These are phyloP conservation scores for Eupithecia exiguata DNA, from an alignment of 2,888 invertebrate genomes.

Conservation along the genomic window DNA sequence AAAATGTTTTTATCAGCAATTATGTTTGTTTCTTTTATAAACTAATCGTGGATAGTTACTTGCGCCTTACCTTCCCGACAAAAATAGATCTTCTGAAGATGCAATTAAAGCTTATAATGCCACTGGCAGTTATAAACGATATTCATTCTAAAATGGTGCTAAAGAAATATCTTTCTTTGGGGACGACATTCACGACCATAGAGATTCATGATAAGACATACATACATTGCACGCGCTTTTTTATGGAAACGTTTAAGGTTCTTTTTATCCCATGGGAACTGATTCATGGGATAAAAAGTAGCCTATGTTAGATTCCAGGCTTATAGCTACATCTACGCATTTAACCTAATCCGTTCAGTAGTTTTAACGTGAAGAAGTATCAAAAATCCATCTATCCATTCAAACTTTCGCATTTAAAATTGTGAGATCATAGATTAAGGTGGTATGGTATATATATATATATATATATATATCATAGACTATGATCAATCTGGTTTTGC, in stretches of 20 bases:
- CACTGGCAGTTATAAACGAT: conserved; percentile 35
- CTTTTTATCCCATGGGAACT: no score
- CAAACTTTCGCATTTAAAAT: no score
- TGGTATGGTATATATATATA: no score
- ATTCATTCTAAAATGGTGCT: conserved; percentile 32
- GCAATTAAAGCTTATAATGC: conserved; percentile 25
- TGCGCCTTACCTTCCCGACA: neutral
- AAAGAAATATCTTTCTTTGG: conserved; percentile 37
- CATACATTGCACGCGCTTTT: neutral
- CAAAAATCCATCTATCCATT: no score
- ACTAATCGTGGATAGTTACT: neutral
- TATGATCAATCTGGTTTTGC: no score
- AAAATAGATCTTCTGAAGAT: conserved; percentile 1
- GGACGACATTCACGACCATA: conserved; percentile 27
- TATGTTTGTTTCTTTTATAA: neutral
- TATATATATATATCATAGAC: neutral
- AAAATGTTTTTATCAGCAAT: neutral
- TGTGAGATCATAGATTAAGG: no score
- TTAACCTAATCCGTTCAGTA: no score
- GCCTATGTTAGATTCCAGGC: no score
- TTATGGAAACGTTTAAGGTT: no score
- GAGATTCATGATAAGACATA: conserved; percentile 20
- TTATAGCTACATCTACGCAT: no score
- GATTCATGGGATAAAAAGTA: no score
- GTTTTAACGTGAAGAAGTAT: no score